Evolutionary conservation across 1,140 invertebrate genomes (phyloP), one percentile per base, ranked within the genome.

Genomic region (Drosophila sturtevanti): DNA sequence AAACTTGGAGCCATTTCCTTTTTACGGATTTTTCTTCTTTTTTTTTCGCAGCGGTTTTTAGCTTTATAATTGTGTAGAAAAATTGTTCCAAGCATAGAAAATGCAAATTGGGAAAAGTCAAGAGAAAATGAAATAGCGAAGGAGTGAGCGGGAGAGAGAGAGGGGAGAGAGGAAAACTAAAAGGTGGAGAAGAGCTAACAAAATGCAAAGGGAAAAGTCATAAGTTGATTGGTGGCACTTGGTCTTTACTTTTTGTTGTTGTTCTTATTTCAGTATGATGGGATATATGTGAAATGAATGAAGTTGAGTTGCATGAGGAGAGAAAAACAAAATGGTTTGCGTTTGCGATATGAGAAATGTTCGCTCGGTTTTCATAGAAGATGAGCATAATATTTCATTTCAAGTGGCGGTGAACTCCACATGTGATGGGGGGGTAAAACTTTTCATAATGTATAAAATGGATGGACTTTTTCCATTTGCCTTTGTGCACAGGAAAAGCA

Each of bases 61-160:
- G 69, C 52, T 61, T 61, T 70, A 73, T 82, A 86, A 82, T 82
- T 86, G 76, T 70, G 76, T 70, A 63, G 54, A 68, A 62, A 58
- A 64, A 74, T 66, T 71, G 21, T 48, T 44, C 31, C 24, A 27
- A 61, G 58, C 56, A 66, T 63, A 52, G 34, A 24, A 66, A 74
- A 70, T 74, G 63, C 48, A 55, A 85, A 70, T 69, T 71, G 71
- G 58, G 48, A 55, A 44, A 44, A 9, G 14, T 6, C 16, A 73
- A 27, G 60, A 21, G 12, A 12, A n/a, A 18, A 37, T 1, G 24
- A 27, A 37, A 4, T n/a, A 21, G 31, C 67, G 60, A 14, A 11
- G 21, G 34, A 54, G 37, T 0, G n/a, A 4, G 2, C n/a, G 12
- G 3, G 37, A 38, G 12, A 14, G n/a, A 14, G n/a, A 2, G 14